Percentiles rank a stretch among this genome's conserved stretches.
Evolutionary conservation across 2,888 invertebrate genomes (phyloP).

Genomic region (Sympetrum striolatum): DNA sequence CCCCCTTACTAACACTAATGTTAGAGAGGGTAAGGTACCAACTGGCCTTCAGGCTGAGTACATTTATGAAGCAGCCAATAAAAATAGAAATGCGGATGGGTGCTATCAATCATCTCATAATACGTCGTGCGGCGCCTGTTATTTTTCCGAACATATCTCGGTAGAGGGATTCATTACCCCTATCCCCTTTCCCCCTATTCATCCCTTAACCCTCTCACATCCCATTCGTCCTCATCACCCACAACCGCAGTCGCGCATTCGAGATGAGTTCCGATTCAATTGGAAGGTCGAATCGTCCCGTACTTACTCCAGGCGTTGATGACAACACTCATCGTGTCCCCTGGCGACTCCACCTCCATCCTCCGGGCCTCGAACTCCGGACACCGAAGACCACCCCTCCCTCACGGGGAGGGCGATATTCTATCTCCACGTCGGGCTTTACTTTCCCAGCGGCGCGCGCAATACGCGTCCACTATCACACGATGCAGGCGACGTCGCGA

Average conservation of each 20-base stretch:
- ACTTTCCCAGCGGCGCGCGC: not conserved
- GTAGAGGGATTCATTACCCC: too few relatives aligned
- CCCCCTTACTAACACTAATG: too few relatives aligned
- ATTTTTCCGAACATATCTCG: too few relatives aligned
- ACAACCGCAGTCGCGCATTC: not conserved
- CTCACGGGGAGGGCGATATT: not conserved
- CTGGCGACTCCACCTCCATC: slow-evolving; percentile 54
- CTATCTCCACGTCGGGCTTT: not conserved
- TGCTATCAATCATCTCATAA: too few relatives aligned
- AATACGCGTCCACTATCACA: not conserved
- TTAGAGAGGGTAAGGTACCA: too few relatives aligned
- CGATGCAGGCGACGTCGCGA: slow-evolving; percentile 8
- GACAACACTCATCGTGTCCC: slow-evolving; percentile 59
- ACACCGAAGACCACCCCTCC: not conserved
- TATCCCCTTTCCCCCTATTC: too few relatives aligned
- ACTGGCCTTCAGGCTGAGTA: too few relatives aligned
- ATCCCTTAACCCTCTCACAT: not conserved
- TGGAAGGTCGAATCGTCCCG: not conserved
- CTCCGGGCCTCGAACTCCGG: slow-evolving; percentile 47
- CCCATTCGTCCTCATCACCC: not conserved
- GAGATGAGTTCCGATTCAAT: not conserved
- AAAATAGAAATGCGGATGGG: too few relatives aligned
- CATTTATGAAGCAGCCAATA: too few relatives aligned
- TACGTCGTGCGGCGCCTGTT: too few relatives aligned
- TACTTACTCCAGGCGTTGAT: slow-evolving; percentile 54